Evolutionary conservation across 2,888 invertebrate genomes (phyloP).

Genomic region (Creontiades dilutus): DNA sequence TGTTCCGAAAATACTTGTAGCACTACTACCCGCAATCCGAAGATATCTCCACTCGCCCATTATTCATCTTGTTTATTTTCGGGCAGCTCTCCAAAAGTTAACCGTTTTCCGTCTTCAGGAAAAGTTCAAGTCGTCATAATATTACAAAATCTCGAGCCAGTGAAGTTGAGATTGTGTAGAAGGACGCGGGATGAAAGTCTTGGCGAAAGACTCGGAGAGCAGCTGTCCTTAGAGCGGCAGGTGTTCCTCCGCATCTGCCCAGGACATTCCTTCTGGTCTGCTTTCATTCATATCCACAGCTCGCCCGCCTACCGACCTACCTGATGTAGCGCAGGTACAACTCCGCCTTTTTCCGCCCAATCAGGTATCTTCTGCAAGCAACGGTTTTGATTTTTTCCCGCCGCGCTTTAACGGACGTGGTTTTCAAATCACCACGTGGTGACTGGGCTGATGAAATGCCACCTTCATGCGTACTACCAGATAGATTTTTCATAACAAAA

Average conservation of each 20-base stretch:
- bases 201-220: slow-evolving; percentile 43
- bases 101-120: too few relatives aligned
- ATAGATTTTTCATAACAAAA: background rate
- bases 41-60: too few relatives aligned
- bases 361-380: background rate
- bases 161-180: slow-evolving; percentile 64
- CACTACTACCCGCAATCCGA: too few relatives aligned
- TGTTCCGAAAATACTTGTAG: too few relatives aligned
- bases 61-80: too few relatives aligned
- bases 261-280: slow-evolving; percentile 67
- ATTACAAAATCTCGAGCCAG: slow-evolving; percentile 10
- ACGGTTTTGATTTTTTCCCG: slow-evolving; percentile 6
- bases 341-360: slow-evolving; percentile 25
- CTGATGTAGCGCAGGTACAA: slow-evolving; percentile 43
- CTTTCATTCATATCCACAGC: slow-evolving; percentile 60
- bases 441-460: background rate
- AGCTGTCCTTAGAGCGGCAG: slow-evolving; percentile 49
- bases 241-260: slow-evolving; percentile 69
- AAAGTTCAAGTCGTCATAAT: too few relatives aligned
- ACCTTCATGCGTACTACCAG: background rate
- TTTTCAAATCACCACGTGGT: background rate
- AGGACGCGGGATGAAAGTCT: slow-evolving; percentile 66
- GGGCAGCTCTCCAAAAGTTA: too few relatives aligned
- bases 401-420: background rate
- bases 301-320: slow-evolving; percentile 53